Base-by-base conservation (phyloP, 2,113 vertebrate species). In the Rhinolophus sinicus region DNA sequence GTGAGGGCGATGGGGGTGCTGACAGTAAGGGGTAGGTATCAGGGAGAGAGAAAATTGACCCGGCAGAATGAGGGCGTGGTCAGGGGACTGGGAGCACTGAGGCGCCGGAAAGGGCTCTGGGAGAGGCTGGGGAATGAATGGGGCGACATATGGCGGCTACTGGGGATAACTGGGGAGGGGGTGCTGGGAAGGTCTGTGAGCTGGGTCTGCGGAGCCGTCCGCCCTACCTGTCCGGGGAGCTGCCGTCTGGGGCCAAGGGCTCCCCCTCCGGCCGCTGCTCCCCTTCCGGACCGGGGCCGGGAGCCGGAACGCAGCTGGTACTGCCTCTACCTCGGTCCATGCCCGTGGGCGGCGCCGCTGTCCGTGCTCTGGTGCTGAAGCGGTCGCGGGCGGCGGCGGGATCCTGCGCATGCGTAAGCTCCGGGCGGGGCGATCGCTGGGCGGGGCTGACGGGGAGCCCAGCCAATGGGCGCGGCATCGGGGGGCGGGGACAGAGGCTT, bases 301-400 rank as follows among this genome's bases (percentile, higher is more conserved):
- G 65, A 87, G 90, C 96, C 30, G 30, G 93, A 75, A 80, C 38
- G 22, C 80, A 64, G 84, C 95, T 35, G 96, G 73, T n/a, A 82
- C 77, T 14, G 95, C 77, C 40, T 80, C 85, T 62, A 33, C 56
- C 96, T 33, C 44, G 52, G 16, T 98, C 97, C 97, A 94, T 95
- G 94, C 97, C 97, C 96, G 97, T 97, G 97, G 97, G 97, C 97
- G 97, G 97, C 91, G 94, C 97, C 97, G 97, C 97, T 98, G 97
- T 98, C 97, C 97, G 94, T 64, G 93, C 58, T 50, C 97, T 93
- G 94, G 97, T 98, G 97, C 97, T 98, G 97, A 98, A 98, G 97
- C 90, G 28, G 58, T 14, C 15, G 84, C 30, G 47, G 47, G 47
- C 47, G 18, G 67, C 24, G 56, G 40, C 2, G 4, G 38, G 2